phyloP scores from a whole-genome alignment of 2,113 vertebrate species.

The Canis aureus region DNA sequence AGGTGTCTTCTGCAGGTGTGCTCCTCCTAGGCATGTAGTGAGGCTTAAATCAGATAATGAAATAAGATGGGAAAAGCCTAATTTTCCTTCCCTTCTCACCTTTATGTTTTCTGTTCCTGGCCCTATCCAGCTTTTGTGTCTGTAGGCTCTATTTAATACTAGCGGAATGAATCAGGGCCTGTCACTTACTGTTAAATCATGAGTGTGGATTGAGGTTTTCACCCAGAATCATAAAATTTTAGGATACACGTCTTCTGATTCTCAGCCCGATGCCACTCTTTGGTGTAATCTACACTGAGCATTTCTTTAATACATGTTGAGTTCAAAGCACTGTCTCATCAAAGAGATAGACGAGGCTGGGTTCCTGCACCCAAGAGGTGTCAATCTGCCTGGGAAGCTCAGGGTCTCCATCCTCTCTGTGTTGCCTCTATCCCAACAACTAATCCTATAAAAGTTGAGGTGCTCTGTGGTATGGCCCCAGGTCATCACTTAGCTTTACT shows the following conservation, averaged over 20 bases:
- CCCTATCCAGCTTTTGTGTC: background rate
- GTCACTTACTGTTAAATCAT: background rate
- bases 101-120: background rate
- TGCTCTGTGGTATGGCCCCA: background rate
- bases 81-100: background rate
- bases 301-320: background rate
- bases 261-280: background rate
- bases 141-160: background rate
- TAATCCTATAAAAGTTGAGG: background rate
- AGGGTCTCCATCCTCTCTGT: background rate
- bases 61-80: background rate
- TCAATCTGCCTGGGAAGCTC: background rate
- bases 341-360: background rate
- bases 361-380: background rate
- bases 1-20: background rate
- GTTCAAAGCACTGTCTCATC: background rate
- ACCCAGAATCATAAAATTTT: constrained; percentile 14
- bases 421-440: background rate
- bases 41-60: background rate
- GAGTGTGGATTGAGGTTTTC: background rate
- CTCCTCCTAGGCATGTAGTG: background rate
- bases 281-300: background rate
- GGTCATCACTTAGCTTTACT: background rate
- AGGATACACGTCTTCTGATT: background rate
- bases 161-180: background rate